Evolutionary conservation across 1,140 invertebrate species (phyloP).

Genomic region (Micrasema longulum): DNA sequence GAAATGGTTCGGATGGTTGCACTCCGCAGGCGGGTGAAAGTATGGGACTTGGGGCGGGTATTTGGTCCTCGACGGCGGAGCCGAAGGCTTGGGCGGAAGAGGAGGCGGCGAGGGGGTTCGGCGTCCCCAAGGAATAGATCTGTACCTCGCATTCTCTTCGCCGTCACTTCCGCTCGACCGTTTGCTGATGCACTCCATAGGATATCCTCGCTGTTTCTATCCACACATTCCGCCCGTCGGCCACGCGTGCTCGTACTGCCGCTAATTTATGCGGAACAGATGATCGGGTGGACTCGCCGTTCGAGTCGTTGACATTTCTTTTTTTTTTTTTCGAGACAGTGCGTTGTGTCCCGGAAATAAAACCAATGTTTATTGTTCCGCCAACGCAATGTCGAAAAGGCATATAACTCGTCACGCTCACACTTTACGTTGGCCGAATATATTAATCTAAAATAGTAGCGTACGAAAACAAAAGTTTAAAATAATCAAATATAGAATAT

Average conservation of each 20-base stretch:
- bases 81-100: conserved; percentile 48
- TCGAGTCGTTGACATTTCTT: conserved; percentile 27
- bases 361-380: conserved; percentile 20
- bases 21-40: conserved; percentile 40
- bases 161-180: conserved; percentile 19
- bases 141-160: conserved; percentile 10
- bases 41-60: conserved; percentile 49
- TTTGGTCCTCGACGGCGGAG: conserved; percentile 27
- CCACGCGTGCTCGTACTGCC: conserved; percentile 16
- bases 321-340: conserved; percentile 23
- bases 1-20: background rate
- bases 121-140: conserved; percentile 14
- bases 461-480: background rate
- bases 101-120: conserved; percentile 44
- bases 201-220: conserved; percentile 33
- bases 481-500: too few relatives aligned
- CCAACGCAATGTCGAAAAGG: conserved; percentile 14
- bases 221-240: conserved; percentile 20
- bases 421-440: background rate
- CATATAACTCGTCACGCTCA: background rate
- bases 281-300: conserved; percentile 8
- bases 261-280: conserved; percentile 37
- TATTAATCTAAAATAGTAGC: conserved; percentile 1
- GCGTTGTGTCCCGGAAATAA: conserved; percentile 28
- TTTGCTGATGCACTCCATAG: conserved; percentile 51